Base-by-base conservation (phyloP, 2,888 invertebrate genomes). In the Timandra comae region DNA sequence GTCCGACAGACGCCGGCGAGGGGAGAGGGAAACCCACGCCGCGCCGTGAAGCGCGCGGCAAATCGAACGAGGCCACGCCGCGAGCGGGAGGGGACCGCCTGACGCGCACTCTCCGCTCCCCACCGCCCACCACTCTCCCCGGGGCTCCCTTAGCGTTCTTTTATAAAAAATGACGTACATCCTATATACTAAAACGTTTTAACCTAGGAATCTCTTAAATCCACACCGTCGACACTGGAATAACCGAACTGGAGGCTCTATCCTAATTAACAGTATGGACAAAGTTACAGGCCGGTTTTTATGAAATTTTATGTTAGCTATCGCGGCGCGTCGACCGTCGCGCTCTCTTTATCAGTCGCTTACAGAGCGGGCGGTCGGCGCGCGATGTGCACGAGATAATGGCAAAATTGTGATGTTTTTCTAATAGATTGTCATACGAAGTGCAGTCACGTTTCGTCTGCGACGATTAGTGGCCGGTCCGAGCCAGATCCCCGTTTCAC, bases 321-420 rank as follows among this genome's bases (percentile, higher is more conserved):
- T 76, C 70, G 63, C 68, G 49, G 54, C 65, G 67, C 69, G 64
- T 45, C 72, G 62, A 52, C 71, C 66, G 76, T 63, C 73, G 70
- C 69, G 72, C 73, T 77, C 74, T 70, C 76, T 73, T 76, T 81
- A 81, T 80, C 81, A 72, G 76, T 74, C 70, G 57, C 53, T 42
- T 59, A 54, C 63, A 68, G 70, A 68, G 65, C 72, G 63, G 35
- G 36, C 42, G 45, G 34, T 41, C 49, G 69, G 60, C 62, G 72
- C 60, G 61, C 70, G 67, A 62, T 63, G 62, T 64, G 61, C 63
- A 63, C 66, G 61, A 70, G 74, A 77, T 76, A 79, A 80, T 81
- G 82, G 82, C 64, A 74, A 84, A 84, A 80, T 84, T 85, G 84
- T 82, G 84, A 85, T 81, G 72, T 77, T 84, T 82, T 79, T 80